phyloP scores from a whole-genome alignment of 1,140 invertebrate genomes.

The Nomia melanderi region DNA sequence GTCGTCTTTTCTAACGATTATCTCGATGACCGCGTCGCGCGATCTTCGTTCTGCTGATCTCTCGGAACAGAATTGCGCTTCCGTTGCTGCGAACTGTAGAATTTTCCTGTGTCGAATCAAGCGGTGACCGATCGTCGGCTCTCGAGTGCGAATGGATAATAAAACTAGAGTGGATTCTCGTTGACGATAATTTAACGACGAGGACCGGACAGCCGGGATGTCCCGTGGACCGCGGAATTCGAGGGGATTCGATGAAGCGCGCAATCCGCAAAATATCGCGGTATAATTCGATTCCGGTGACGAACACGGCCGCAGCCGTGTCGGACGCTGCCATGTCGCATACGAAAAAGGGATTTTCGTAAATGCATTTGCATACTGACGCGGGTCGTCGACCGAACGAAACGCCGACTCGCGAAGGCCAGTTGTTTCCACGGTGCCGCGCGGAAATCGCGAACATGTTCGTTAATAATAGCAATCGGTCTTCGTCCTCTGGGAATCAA shows the following conservation, averaged over 20 bases:
- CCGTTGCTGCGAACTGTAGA: too few relatives aligned
- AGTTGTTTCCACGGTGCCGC: neutral
- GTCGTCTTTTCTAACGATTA: too few relatives aligned
- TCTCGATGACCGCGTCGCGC: too few relatives aligned
- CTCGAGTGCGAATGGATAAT: too few relatives aligned
- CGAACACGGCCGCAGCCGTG: neutral
- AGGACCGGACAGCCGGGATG: too few relatives aligned
- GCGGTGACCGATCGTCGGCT: too few relatives aligned
- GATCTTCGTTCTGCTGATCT: too few relatives aligned
- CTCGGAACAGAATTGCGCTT: too few relatives aligned
- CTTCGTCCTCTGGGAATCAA: too few relatives aligned
- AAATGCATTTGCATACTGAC: constrained; percentile 40
- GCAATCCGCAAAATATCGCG: constrained; percentile 21
- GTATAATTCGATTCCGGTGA: constrained; percentile 38
- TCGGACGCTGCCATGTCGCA: neutral
- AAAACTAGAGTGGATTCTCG: too few relatives aligned
- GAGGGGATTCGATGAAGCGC: constrained; percentile 16
- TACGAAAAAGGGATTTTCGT: constrained; percentile 26
- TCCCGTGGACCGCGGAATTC: neutral
- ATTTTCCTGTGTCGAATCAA: too few relatives aligned
- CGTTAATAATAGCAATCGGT: too few relatives aligned
- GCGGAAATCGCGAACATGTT: neutral
- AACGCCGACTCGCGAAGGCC: neutral
- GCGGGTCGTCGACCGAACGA: constrained; percentile 10
- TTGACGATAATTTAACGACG: constrained; percentile 3